Base-by-base conservation (phyloP, 2,113 vertebrate species). In the Neogale vison region DNA sequence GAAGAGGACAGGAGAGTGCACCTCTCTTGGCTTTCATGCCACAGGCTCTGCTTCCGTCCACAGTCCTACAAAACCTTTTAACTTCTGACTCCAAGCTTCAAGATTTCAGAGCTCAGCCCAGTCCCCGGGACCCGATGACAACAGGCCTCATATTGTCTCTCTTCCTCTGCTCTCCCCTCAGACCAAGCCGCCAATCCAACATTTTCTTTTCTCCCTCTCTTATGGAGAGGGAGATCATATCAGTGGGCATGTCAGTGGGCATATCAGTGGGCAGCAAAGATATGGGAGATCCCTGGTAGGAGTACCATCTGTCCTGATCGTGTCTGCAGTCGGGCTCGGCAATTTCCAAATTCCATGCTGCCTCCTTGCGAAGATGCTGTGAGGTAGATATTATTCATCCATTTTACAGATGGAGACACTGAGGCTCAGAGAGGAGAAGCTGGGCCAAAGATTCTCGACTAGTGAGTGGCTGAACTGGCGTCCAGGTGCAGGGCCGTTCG, bases 221-320 rank as follows among this genome's bases (percentile, higher is more conserved):
- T 36, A 17, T 4, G 4, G 50, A 52, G 50, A 52, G 50, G 50
- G 15, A 52, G 50, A 52, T 52, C 50, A 52, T 52, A 52, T 52
- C 50, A 52, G 9, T 7, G 42, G 67, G 1, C 63, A 31, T 50
- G 12, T 50, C 47, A 50, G 50, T 14, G 47, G 47, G 47, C 47
- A 50, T 36, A 24, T 57, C 36, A 5, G 9, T 7, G 42, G 67
- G 1, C 63, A 31, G 45, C 47, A 47, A 36, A 34, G 47, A 26
- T 7, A 1, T 17, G 0, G 11, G 63, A 59, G 17, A 57, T n/a
- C 0, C 1, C 24, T 3, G 10, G 50, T 55, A 18, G 39, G n/a
- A 42, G 9, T 10, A 24, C 21, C 24, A 11, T 17, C 15, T 69
- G 14, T 7, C 57, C 47, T 17, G 17, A n/a, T 5, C 5, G 7